phyloP scores from a whole-genome alignment of 2,113 vertebrate genomes.

The Percina caprodes region DNA sequence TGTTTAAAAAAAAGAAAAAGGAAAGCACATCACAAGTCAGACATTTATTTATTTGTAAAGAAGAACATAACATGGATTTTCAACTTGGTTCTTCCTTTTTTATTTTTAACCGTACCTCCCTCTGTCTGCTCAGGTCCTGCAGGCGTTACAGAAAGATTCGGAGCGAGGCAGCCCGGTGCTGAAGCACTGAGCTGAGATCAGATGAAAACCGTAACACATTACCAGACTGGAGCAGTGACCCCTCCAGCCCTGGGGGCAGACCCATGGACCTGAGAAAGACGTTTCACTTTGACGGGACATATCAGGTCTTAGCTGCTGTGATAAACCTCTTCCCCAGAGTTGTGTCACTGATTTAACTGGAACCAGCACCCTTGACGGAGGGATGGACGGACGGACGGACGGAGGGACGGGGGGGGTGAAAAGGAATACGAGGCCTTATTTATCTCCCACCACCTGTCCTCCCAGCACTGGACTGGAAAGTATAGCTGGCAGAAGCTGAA shows the following conservation, averaged over 20 bases:
- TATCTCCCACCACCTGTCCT: constrained; percentile 31
- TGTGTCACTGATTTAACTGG: background rate
- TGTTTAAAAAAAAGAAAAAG: too few species aligned
- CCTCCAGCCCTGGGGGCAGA: background rate
- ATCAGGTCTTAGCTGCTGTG: constrained; percentile 33
- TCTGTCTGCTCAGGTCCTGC: constrained; percentile 85
- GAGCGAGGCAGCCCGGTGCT: constrained; percentile 90
- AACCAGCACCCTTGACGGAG: constrained; percentile 20
- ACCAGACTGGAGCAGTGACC: constrained; percentile 11
- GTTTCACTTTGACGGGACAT: background rate
- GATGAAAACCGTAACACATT: constrained; percentile 1
- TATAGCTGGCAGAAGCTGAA: constrained; percentile 58
- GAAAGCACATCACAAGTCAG: too few species aligned
- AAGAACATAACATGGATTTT: too few species aligned
- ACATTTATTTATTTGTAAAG: too few species aligned
- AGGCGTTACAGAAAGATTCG: constrained; percentile 90
- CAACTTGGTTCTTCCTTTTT: background rate
- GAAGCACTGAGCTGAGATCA: constrained; percentile 82
- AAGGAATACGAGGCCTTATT: constrained; percentile 71
- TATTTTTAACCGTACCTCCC: background rate
- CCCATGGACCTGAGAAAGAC: background rate
- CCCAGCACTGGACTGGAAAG: constrained; percentile 42
- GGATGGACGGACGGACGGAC: too few species aligned
- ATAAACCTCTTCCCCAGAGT: constrained; percentile 23
- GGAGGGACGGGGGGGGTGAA: background rate